These are phyloP conservation scores for Equus quagga DNA, from an alignment of 2,113 vertebrate genomes.

Conservation along the genomic window DNA sequence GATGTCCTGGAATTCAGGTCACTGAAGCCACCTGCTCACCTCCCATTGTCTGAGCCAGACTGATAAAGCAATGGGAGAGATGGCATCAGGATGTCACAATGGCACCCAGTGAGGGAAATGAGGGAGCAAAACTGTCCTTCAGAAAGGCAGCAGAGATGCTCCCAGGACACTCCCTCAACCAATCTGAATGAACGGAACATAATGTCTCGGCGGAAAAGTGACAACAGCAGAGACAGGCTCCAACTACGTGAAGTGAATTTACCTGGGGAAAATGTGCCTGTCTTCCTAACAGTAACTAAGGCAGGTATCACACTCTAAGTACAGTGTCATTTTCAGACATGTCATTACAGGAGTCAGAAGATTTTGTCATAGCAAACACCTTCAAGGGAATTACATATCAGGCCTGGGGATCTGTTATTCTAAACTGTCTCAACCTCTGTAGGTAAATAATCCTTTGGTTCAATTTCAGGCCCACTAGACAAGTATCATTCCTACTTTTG, in stretches of 20 bases:
- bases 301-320: not conserved
- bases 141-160: not conserved
- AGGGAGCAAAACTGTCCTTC: not conserved
- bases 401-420: not conserved
- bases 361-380: slow-evolving; percentile 26
- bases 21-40: not conserved
- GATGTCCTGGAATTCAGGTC: slow-evolving; percentile 3
- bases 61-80: not conserved
- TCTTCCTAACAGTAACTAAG: not conserved
- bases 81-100: not conserved
- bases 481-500: not conserved
- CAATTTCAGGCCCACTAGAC: not conserved
- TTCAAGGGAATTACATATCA: not conserved
- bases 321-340: not conserved
- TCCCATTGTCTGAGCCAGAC: not conserved
- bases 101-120: not conserved
- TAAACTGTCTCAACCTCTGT: not conserved
- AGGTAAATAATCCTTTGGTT: not conserved
- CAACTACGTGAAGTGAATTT: not conserved
- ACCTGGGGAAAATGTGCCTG: not conserved
- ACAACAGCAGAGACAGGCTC: not conserved
- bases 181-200: not conserved
- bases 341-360: slow-evolving; percentile 4
- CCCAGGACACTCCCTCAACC: not conserved
- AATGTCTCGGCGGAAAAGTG: not conserved